Conservation (phyloP, 2,888 invertebrate genomes). For the Odontothrips loti region DNA sequence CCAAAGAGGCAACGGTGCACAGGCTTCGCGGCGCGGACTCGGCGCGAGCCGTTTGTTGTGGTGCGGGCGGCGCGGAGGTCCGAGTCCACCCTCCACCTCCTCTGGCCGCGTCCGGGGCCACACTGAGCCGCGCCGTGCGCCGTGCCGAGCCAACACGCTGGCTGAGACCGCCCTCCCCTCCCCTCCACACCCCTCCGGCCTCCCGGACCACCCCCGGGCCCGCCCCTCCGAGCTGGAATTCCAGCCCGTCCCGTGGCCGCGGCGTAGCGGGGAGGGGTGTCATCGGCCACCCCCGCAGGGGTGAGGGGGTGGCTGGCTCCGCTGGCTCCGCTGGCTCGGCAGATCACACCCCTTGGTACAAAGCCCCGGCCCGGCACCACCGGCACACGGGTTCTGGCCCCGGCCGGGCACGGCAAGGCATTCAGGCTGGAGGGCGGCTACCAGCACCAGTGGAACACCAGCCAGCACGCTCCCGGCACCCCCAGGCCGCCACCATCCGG, state of each 20-base stretch:
- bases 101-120: background rate
- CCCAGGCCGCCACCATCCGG: too few species aligned
- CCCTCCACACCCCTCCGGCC: background rate
- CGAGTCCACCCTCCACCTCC: background rate
- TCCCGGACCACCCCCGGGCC: background rate
- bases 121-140: background rate
- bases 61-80: too few species aligned
- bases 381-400: too few species aligned
- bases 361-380: background rate
- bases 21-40: too few species aligned
- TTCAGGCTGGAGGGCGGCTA: too few species aligned
- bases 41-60: too few species aligned
- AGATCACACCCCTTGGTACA: background rate
- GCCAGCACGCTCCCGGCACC: too few species aligned
- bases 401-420: too few species aligned
- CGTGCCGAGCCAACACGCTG: too few species aligned
- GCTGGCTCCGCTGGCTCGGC: background rate
- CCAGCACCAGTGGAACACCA: too few species aligned
- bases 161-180: too few species aligned
- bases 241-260: constrained; percentile 4
- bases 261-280: constrained; percentile 3
- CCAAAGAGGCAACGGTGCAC: too few species aligned
- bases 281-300: background rate
- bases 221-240: constrained; percentile 13
- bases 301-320: background rate